These are phyloP conservation scores for Ascidia mentula DNA, from an alignment of 23 tunicate species.

Conservation along the genomic window DNA sequence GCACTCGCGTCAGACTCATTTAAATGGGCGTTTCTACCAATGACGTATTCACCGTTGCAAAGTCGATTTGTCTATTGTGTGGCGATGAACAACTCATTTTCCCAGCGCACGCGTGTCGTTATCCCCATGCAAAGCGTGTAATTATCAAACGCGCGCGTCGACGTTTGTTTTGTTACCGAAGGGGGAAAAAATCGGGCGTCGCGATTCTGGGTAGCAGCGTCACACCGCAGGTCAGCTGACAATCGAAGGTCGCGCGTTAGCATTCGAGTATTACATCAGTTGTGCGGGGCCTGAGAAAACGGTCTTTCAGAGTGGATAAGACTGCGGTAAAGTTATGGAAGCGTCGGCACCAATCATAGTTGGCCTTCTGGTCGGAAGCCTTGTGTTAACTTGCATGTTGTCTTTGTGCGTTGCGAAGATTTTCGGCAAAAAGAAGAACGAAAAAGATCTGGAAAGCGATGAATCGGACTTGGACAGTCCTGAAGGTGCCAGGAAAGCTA, in stretches of 20 bases:
- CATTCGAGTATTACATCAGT: no score
- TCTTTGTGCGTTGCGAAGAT: constrained; percentile 35
- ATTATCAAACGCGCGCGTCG: not conserved
- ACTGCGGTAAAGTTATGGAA: no score
- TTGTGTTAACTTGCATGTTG: constrained; percentile 31
- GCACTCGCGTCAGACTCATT: not conserved
- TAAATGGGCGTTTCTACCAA: not conserved
- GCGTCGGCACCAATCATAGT: constrained; percentile 48
- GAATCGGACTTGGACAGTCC: constrained; percentile 6
- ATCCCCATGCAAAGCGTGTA: not conserved
- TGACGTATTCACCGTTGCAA: not conserved
- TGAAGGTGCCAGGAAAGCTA: not conserved
- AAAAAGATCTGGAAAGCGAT: constrained; percentile 12
- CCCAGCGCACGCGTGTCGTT: not conserved
- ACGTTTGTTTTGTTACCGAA: no score
- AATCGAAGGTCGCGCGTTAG: no score
- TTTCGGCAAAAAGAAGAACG: constrained; percentile 18
- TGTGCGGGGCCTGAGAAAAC: not conserved
- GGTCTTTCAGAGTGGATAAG: no score
- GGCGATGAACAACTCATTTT: not conserved
- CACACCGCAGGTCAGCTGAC: no score
- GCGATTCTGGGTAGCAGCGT: no score
- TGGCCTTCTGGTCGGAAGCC: constrained; percentile 40
- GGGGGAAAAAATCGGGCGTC: no score
- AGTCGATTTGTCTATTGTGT: not conserved